phyloP scores from a whole-genome alignment of 1,140 invertebrate genomes.

The Euschistus heros region DNA sequence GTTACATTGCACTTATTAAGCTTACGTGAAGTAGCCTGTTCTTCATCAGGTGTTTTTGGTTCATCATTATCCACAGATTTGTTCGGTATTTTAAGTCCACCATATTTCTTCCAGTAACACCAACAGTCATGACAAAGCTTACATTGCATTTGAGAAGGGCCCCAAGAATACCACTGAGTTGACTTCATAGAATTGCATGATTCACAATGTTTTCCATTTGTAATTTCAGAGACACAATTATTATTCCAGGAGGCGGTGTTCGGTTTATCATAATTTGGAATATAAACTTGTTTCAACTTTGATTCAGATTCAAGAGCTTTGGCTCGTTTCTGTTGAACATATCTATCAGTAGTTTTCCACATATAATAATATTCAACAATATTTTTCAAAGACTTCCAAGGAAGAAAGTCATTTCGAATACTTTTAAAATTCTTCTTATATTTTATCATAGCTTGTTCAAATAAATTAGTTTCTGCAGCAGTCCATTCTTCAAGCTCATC shows the following conservation, averaged over 20 bases:
- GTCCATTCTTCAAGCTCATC: slow-evolving; percentile 99
- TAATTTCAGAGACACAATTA: slow-evolving; percentile 53
- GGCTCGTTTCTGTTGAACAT: slow-evolving; percentile 94
- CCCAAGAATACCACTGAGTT: slow-evolving; percentile 93
- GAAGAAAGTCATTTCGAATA: slow-evolving; percentile 94
- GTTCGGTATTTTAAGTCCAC: slow-evolving; percentile 71
- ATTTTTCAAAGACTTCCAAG: slow-evolving; percentile 98
- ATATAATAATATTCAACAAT: slow-evolving; percentile 99
- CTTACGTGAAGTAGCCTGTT: slow-evolving; percentile 47
- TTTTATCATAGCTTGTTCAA: slow-evolving; percentile 97
- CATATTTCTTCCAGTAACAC: slow-evolving; percentile 98
- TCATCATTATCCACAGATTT: slow-evolving; percentile 41
- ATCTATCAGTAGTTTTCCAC: slow-evolving; percentile 99
- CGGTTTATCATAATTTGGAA: slow-evolving; percentile 91
- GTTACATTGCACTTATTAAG: slow-evolving; percentile 79
- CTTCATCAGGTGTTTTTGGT: slow-evolving; percentile 31
- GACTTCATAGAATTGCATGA: slow-evolving; percentile 67
- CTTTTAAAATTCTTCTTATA: slow-evolving; percentile 99
- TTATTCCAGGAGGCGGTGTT: slow-evolving; percentile 56
- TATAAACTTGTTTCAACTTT: slow-evolving; percentile 97
- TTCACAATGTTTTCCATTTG: slow-evolving; percentile 63
- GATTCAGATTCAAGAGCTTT: slow-evolving; percentile 97
- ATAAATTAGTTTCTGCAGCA: slow-evolving; percentile 95
- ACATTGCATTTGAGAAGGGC: slow-evolving; percentile 76
- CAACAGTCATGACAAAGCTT: slow-evolving; percentile 88